Conservation (phyloP, 2,888 invertebrate genomes). For the Aleiodes testaceus region DNA sequence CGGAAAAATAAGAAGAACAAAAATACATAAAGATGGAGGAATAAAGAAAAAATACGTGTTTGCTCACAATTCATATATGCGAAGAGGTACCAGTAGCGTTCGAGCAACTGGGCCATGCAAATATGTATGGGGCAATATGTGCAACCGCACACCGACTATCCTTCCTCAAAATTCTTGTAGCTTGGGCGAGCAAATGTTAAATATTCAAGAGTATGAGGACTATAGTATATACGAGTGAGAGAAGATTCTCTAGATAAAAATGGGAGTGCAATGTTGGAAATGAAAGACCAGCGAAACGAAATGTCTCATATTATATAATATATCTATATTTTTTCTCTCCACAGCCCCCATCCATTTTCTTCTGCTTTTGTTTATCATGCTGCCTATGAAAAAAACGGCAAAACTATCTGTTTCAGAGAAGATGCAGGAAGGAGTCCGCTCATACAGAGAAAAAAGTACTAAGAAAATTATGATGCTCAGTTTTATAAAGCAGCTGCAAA, state of each 20-base stretch:
- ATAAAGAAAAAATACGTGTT: constrained; percentile 28
- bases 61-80: constrained; percentile 45
- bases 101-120: constrained; percentile 39
- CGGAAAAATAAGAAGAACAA: constrained; percentile 14
- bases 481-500: no score
- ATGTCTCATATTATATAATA: constrained; percentile 28
- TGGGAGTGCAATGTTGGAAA: background rate
- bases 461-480: no score
- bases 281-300: constrained; percentile 18
- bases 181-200: constrained; percentile 42
- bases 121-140: constrained; percentile 45
- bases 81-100: constrained; percentile 21
- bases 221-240: background rate
- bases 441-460: no score
- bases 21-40: background rate
- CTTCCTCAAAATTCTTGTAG: constrained; percentile 39
- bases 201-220: constrained; percentile 41
- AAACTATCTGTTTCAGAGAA: background rate
- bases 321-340: constrained; percentile 7
- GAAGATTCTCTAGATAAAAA: constrained; percentile 16
- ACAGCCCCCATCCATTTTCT: background rate
- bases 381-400: background rate
- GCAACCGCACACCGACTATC: constrained; percentile 37
- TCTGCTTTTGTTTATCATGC: constrained; percentile 9
- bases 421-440: background rate